Percentiles rank a stretch among this genome's conserved stretches.
Conservation (phyloP, 2,797 vertebrate species). For the Paramormyrops hopkinsi region DNA sequence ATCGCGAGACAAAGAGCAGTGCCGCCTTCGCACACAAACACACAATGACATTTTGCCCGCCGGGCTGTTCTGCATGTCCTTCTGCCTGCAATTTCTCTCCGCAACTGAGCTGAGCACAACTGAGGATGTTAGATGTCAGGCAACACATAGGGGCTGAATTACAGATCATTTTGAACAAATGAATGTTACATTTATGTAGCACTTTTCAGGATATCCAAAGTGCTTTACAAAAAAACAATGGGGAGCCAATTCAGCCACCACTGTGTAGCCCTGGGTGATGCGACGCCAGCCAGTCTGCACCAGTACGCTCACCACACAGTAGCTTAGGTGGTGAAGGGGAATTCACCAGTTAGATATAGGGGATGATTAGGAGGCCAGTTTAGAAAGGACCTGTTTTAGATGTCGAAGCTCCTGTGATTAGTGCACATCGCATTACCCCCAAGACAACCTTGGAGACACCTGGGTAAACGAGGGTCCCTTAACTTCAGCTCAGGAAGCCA, state of each 20-base stretch:
- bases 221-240: not conserved
- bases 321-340: not conserved
- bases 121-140: not conserved
- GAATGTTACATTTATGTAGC: not conserved
- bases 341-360: not conserved
- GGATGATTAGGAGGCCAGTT: not conserved
- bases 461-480: not conserved
- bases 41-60: not conserved
- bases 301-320: not conserved
- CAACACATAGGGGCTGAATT: not conserved
- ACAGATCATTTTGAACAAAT: not conserved
- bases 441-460: not conserved
- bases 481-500: not conserved
- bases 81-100: not conserved
- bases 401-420: not conserved
- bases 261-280: not conserved
- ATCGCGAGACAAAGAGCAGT: not conserved
- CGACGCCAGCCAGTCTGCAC: not conserved
- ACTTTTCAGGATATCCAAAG: not conserved
- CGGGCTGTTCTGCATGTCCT: not conserved
- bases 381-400: not conserved
- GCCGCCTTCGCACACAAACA: not conserved
- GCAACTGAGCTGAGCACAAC: not conserved
- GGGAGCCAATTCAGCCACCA: not conserved
- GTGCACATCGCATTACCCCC: not conserved